Conservation (phyloP, 2,113 vertebrate genomes). For the Chlamydotis undulata region DNA sequence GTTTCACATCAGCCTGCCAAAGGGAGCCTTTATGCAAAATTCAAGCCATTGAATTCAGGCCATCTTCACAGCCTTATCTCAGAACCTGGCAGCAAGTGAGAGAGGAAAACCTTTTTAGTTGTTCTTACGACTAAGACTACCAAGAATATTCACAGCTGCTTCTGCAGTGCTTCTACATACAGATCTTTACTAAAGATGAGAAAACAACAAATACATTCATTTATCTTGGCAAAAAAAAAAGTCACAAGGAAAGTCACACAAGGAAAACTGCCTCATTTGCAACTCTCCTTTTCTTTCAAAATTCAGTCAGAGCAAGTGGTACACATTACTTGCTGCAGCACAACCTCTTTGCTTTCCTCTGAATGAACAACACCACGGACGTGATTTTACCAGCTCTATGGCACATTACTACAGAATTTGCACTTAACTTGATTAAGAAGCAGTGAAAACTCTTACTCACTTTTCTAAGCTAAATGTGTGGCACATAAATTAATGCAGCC, state of each 20-base stretch:
- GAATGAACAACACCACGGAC: background rate
- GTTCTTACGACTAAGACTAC: background rate
- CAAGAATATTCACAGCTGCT: background rate
- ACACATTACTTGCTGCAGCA: background rate
- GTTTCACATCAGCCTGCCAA: background rate
- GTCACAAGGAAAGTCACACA: background rate
- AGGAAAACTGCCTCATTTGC: background rate
- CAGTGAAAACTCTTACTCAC: background rate
- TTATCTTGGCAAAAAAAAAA: background rate
- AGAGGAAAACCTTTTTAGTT: background rate
- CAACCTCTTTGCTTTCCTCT: background rate
- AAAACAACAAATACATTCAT: background rate
- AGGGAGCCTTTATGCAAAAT: background rate
- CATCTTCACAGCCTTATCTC: background rate
- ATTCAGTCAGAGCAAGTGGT: background rate
- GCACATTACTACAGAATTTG: background rate
- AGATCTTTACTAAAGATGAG: background rate
- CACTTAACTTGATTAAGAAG: background rate
- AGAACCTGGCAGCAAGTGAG: background rate
- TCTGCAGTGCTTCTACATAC: background rate
- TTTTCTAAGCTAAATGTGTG: background rate
- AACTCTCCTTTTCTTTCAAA: background rate
- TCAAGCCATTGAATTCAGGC: background rate
- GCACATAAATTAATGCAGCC: background rate
- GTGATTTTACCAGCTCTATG: background rate